phyloP scores from a whole-genome alignment of 2,888 invertebrate genomes.

The Trichogramma evanescens region DNA sequence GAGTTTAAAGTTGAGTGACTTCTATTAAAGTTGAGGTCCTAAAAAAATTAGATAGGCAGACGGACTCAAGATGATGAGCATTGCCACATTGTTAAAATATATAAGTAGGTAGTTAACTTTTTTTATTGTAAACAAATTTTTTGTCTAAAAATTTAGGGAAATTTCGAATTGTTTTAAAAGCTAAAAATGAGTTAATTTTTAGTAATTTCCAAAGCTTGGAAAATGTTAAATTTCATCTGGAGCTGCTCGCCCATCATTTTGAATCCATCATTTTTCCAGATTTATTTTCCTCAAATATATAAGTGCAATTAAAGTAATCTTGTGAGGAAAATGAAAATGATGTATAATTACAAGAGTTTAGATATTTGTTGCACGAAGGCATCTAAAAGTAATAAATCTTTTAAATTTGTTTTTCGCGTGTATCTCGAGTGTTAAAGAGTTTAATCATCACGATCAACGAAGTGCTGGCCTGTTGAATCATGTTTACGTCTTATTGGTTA shows the following conservation, averaged over 20 bases:
- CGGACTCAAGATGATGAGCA: slow-evolving; percentile 46
- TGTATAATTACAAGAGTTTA: slow-evolving; percentile 32
- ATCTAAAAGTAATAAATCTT: slow-evolving; percentile 12
- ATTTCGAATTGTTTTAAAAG: slow-evolving; percentile 48
- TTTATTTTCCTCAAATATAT: slow-evolving; percentile 37
- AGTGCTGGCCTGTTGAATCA: slow-evolving; percentile 39
- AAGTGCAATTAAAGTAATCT: slow-evolving; percentile 44
- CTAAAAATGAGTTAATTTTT: slow-evolving; percentile 24
- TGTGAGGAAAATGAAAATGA: slow-evolving; percentile 17
- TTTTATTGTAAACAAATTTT: neutral
- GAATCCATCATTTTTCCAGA: slow-evolving; percentile 33
- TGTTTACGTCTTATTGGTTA: slow-evolving; percentile 25
- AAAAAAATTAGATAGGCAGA: slow-evolving; percentile 36
- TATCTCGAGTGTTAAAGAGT: slow-evolving; percentile 13
- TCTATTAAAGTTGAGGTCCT: slow-evolving; percentile 31
- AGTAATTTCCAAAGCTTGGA: neutral
- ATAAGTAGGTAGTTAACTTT: no score
- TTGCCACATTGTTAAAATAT: slow-evolving; percentile 26
- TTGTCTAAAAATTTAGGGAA: slow-evolving; percentile 40
- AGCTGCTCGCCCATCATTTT: slow-evolving; percentile 45
- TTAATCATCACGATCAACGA: slow-evolving; percentile 44
- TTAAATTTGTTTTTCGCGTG: slow-evolving; percentile 5
- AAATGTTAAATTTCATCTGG: slow-evolving; percentile 15
- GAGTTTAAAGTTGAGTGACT: slow-evolving; percentile 27
- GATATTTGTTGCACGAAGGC: slow-evolving; percentile 19